Evolutionary conservation across 2,888 invertebrate species (phyloP), one percentile per base, ranked within the genome.

Genomic region (Rhagium mordax): DNA sequence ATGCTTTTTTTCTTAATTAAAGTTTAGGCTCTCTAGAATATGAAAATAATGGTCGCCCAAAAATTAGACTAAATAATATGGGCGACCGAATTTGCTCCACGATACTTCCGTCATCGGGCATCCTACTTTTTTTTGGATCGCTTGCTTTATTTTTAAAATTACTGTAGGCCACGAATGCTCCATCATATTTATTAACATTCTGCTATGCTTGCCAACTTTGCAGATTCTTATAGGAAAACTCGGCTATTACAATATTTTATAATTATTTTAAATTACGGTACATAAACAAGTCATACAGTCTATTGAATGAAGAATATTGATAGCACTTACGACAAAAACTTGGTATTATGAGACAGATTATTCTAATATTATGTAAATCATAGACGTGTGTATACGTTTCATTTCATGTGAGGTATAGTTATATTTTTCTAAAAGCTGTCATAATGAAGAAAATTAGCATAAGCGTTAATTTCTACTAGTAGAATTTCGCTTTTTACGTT

Each of bases 331-430:
- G 18, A 21, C 65, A 65, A 65, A 65, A 29, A 64, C 27, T 53
- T 18, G 33, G 20, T 53, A 65, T 65, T 33, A 33, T 21, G 18
- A 27, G n/a, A 29, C 20, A 33, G 33, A 53, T 65, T 65, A 65
- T 65, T 65, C 51, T 53, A 29, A 65, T 65, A 53, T 65, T 65
- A 65, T 65, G 65, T 65, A 65, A 48, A 53, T 65, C 29, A 24
- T 16, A 65, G 29, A 33, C 7, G 65, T 53, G 53, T 53, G 53
- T 64, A 65, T 53, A 53, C 51, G 65, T 15, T 18, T 16, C 33
- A 65, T 64, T 27, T 62, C 10, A 48, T 21, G 62, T 16, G 48
- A 48, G 21, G 62, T 48, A 29, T 65, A 29, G 65, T 65, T 65
- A 53, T 18, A 65, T 53, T 53, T 65, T 65, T 48, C 27, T 65